Percentiles rank a stretch among this genome's conserved stretches.
Evolutionary conservation across 2,113 vertebrate genomes (phyloP).

Genomic region (Ptilorrhoa leucosticta): DNA sequence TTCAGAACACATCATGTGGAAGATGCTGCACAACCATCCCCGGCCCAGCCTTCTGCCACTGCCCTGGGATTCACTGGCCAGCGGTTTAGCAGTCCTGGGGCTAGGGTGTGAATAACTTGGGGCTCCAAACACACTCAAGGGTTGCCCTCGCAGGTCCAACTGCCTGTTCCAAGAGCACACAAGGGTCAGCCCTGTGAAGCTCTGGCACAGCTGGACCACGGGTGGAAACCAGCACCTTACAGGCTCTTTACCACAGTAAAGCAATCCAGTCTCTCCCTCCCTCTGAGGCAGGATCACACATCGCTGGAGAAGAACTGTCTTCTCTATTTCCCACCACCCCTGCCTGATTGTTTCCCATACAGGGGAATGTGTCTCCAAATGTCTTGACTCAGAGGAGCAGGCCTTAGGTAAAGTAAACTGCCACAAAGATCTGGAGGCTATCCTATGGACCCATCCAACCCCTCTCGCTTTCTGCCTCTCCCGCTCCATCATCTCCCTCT

Average conservation of each 20-base stretch:
- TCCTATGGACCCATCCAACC: accelerated
- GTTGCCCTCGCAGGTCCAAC: neutral
- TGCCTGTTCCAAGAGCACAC: neutral
- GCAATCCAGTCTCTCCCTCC: neutral
- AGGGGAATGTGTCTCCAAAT: neutral
- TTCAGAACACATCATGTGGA: neutral
- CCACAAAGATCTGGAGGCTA: neutral
- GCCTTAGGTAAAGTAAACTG: neutral
- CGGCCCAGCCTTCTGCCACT: neutral
- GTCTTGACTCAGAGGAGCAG: neutral
- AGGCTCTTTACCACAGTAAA: neutral
- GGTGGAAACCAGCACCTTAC: neutral
- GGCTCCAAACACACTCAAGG: neutral
- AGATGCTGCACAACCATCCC: neutral
- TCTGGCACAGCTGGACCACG: neutral
- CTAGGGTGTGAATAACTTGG: neutral
- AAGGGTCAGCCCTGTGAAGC: neutral
- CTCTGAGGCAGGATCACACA: neutral
- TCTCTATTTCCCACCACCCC: neutral
- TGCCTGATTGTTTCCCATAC: neutral
- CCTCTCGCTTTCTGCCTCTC: neutral
- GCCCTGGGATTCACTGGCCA: neutral
- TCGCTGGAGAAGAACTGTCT: neutral
- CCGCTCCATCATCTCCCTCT: neutral
- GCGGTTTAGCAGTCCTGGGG: neutral